Evolutionary conservation across 2,113 vertebrate species (phyloP), one percentile per base, ranked within the genome.

Genomic region (Laterallus jamaicensis): DNA sequence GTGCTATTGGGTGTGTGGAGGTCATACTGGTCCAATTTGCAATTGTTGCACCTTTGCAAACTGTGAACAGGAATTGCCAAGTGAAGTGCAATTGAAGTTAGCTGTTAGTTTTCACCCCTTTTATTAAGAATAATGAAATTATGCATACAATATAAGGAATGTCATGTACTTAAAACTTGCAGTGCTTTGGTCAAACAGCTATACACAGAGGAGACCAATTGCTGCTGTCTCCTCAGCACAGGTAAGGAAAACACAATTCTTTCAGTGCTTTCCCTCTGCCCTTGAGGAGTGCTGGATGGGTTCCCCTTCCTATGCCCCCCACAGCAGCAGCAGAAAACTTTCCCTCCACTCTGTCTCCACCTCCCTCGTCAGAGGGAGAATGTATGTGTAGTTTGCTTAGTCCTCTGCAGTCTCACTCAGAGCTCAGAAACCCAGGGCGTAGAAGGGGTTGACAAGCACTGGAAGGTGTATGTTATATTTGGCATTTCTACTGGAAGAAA

Each of bases 231-330:
- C 49, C 14, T 78, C 32, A 37, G 37, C 54, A 50, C 6, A 62
- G 42, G 19, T 16, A 29, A 79, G 69, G n/a, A 20, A 89, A 66
- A 9, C 16, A 25, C 0, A 0, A 44, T 64, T 75, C 47, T 5
- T 18, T 90, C 32, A 26, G 2, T 70, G 24, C 35, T 80, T 92
- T 80, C 32, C 32, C n/a, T 15, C 15, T 63, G 40, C 26, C 25
- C 39, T 54, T 55, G 7, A 2, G 22, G 49, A 5, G 37, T 84
- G 39, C 7, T 1, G 0, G 15, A 6, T 6, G 5, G 10, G 3
- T 32, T 73, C 7, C 15, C 73, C 68, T 54, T 68, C 54, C 70
- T 58, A 20, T 1, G 1, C 4, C 21, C 28, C 24, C 24, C 5
- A 3, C 17, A 2, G 4, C 37, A 32, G 71, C 47, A 37, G 35